Evolutionary conservation across 2,888 invertebrate genomes (phyloP).

Genomic region (Noctuana brunneofusca): DNA sequence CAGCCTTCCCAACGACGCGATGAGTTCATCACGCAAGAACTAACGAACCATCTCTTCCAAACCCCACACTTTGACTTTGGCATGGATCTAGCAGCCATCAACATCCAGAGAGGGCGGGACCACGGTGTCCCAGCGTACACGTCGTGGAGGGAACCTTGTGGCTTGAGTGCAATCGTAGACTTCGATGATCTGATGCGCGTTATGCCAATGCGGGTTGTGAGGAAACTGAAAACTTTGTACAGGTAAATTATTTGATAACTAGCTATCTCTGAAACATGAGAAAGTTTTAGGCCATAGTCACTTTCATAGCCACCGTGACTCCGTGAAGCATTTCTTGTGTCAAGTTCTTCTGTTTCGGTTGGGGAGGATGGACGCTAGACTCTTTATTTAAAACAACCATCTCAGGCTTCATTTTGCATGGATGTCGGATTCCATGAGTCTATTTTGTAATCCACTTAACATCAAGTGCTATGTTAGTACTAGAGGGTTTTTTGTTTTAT

Average conservation of each 20-base stretch:
- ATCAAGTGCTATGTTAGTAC: no score
- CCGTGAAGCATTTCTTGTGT: no score
- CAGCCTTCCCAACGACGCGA: slow-evolving; percentile 91
- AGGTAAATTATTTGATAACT: slow-evolving; percentile 53
- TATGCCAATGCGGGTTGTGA: slow-evolving; percentile 85
- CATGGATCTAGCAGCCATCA: slow-evolving; percentile 93
- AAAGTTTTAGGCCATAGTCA: no score
- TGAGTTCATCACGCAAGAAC: slow-evolving; percentile 90
- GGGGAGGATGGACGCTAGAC: no score
- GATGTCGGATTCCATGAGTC: no score
- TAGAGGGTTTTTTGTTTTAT: neutral
- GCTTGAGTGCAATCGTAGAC: slow-evolving; percentile 84
- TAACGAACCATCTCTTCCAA: slow-evolving; percentile 93
- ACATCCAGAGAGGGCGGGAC: slow-evolving; percentile 92
- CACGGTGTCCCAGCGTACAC: slow-evolving; percentile 93
- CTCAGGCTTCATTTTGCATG: no score
- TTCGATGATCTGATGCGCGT: slow-evolving; percentile 89
- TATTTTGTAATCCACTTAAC: no score
- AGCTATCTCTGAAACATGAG: no score
- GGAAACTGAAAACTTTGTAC: slow-evolving; percentile 84
- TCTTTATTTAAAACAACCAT: no score
- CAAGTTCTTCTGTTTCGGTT: no score
- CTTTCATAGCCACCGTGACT: no score
- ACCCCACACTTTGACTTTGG: slow-evolving; percentile 87
- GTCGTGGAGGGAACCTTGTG: slow-evolving; percentile 91